A percentile compares a stretch with the other conserved stretches of the same genome.
These are phyloP conservation scores for Caenorhabditis afra DNA, from an alignment of 2,888 invertebrate genomes.

Conservation along the genomic window DNA sequence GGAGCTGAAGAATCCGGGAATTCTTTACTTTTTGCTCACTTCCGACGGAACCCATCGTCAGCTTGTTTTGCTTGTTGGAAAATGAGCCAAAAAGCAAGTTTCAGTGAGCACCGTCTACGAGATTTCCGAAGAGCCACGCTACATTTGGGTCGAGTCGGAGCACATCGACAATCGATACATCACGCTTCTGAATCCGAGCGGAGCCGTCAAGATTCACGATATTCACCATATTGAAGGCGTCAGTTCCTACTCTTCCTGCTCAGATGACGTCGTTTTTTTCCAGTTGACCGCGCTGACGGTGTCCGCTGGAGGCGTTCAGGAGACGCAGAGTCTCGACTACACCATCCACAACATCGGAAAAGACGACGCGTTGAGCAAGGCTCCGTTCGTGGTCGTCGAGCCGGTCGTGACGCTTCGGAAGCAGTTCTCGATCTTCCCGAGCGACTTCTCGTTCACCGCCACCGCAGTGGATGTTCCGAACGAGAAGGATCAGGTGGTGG, in stretches of 20 bases:
- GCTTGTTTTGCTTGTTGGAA: background rate
- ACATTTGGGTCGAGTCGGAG: slow-evolving; percentile 21
- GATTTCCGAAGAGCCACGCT: background rate
- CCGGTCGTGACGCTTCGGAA: slow-evolving; percentile 60
- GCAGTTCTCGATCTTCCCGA: slow-evolving; percentile 30
- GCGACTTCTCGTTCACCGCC: slow-evolving; percentile 39
- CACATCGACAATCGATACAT: slow-evolving; percentile 38
- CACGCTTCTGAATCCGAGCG: slow-evolving; percentile 51
- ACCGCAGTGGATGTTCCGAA: slow-evolving; percentile 13
- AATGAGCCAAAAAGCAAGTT: background rate
- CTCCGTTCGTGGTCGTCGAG: slow-evolving; percentile 44
- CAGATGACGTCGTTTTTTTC: background rate
- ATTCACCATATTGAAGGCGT: slow-evolving; percentile 50
- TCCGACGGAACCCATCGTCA: slow-evolving; percentile 30
- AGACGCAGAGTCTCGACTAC: slow-evolving; percentile 17
- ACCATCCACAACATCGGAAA: slow-evolving; percentile 47
- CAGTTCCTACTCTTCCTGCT: background rate
- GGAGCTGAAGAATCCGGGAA: slow-evolving; percentile 40
- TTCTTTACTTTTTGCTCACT: slow-evolving; percentile 48
- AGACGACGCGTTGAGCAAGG: slow-evolving; percentile 21
- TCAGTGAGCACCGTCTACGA: slow-evolving; percentile 49
- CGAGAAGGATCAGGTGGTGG: background rate
- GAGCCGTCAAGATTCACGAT: slow-evolving; percentile 38
- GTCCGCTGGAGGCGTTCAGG: slow-evolving; percentile 55
- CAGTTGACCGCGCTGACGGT: slow-evolving; percentile 47